Base-by-base conservation (phyloP, 2,113 vertebrate species). In the Piaya cayana region DNA sequence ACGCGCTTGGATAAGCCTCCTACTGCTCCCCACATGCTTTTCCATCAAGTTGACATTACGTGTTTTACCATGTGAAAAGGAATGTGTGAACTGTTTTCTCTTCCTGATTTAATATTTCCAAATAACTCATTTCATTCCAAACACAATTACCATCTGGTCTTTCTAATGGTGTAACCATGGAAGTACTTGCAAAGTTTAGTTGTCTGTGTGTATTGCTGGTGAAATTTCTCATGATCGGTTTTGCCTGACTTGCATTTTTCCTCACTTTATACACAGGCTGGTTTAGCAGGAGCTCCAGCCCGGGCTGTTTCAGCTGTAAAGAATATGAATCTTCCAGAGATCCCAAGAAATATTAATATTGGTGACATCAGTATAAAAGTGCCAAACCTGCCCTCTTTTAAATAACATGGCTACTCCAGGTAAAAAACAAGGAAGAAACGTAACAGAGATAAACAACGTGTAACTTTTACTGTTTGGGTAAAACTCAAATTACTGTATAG, bases 281-380 rank as follows among this genome's bases (percentile, higher is more conserved):
- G 99, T 98, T 99, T 99, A 98, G 99, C 99, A 82, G 99, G 99
- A 96, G 99, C 99, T 92, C 99, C 99, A 97, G 99, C 99, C 96
- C 99, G 99, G 96, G 99, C 99, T 86, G 99, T 99, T 93, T 99
- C 99, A 94, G 99, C 99, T 96, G 99, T 99, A 97, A 99, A 99
- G 99, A 99, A 99, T 98, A 99, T 99, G 99, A 99, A 99, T 96
- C 99, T 99, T 88, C 99, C 99, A 93, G 99, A 99, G 98, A 99
- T 99, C 97, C 99, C 99, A 98, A 99, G 99, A 98, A 99, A 99
- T 99, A 99, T 99, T 98, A 99, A 99, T 98, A 99, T 99, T 98
- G 99, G 99, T 98, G 99, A 99, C 98, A 99, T 99, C 99, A 99
- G 99, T 99, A 99, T 99, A 98, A 99, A 99, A 99, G 99, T 99